These are phyloP conservation scores for Listronotus oregonensis DNA, from an alignment of 1,140 invertebrate species.

Conservation along the genomic window DNA sequence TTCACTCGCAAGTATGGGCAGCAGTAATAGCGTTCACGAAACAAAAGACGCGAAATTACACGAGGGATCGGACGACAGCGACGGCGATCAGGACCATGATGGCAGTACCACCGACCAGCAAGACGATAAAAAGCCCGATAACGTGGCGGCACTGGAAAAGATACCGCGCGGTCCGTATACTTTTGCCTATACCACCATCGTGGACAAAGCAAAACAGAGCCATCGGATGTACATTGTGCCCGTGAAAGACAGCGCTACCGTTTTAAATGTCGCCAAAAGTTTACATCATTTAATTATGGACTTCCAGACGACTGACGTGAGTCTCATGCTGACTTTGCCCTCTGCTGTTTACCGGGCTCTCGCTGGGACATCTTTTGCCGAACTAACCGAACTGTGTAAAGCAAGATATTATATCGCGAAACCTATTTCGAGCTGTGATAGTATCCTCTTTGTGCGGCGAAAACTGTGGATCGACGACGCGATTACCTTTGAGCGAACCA, in stretches of 20 bases:
- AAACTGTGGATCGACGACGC: no score
- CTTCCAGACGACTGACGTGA: no score
- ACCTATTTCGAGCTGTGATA: no score
- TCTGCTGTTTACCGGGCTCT: no score
- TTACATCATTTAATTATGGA: no score
- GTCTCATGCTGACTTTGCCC: no score
- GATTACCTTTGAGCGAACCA: constrained; percentile 1
- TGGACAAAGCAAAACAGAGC: constrained; percentile 1
- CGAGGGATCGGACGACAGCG: constrained; percentile 1
- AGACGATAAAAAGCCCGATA: constrained; percentile 1
- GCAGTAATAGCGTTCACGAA: constrained; percentile 1
- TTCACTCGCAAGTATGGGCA: constrained; percentile 1
- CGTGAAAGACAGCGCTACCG: no score
- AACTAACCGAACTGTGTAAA: no score
- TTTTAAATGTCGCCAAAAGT: no score
- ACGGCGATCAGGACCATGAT: constrained; percentile 1
- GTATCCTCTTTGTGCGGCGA: no score
- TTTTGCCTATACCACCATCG: constrained; percentile 1
- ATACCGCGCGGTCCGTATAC: constrained; percentile 1
- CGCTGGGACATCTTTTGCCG: no score
- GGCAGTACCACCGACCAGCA: constrained; percentile 1
- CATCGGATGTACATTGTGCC: not conserved
- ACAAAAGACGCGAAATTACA: constrained; percentile 1
- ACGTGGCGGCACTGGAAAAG: constrained; percentile 1
- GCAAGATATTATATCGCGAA: no score